Percentiles rank a stretch among this genome's conserved stretches.
Evolutionary conservation across 2,888 invertebrate genomes (phyloP).

Genomic region (Parnassius smintheus): DNA sequence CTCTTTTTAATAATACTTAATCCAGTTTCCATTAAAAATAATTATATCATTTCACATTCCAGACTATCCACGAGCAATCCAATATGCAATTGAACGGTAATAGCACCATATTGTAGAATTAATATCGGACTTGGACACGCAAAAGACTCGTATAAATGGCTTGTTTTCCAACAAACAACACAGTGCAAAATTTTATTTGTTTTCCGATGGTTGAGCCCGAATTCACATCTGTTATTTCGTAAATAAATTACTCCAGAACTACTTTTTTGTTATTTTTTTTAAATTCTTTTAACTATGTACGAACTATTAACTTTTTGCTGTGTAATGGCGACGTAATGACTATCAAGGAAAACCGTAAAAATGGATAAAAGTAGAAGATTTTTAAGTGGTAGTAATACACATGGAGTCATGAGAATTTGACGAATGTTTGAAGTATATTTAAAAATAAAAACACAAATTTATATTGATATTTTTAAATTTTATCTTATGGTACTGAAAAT

Average conservation of each 20-base stretch:
- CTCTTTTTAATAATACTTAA: not conserved
- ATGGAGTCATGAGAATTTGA: too few relatives aligned
- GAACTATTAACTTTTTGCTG: too few relatives aligned
- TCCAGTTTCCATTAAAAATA: slow-evolving; percentile 12
- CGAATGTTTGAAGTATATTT: too few relatives aligned
- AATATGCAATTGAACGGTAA: slow-evolving; percentile 30
- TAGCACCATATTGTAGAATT: slow-evolving; percentile 26
- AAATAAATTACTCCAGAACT: slow-evolving; percentile 11
- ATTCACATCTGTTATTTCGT: slow-evolving; percentile 24
- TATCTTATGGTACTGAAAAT: too few relatives aligned
- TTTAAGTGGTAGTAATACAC: too few relatives aligned
- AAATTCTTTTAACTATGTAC: too few relatives aligned
- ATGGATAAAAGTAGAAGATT: too few relatives aligned
- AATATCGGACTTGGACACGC: slow-evolving; percentile 24
- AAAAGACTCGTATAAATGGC: slow-evolving; percentile 24
- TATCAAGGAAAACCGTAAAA: too few relatives aligned
- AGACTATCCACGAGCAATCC: slow-evolving; percentile 19
- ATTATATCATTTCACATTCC: slow-evolving; percentile 7
- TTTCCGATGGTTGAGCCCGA: slow-evolving; percentile 9
- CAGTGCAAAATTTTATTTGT: slow-evolving; percentile 17
- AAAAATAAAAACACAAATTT: too few relatives aligned
- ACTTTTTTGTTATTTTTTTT: too few relatives aligned
- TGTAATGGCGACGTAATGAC: too few relatives aligned
- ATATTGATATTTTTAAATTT: too few relatives aligned
- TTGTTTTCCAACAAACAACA: slow-evolving; percentile 27